Evolutionary conservation across 2,888 invertebrate species (phyloP), one percentile per base, ranked within the genome.

Genomic region (Tanytarsus gracilentus): DNA sequence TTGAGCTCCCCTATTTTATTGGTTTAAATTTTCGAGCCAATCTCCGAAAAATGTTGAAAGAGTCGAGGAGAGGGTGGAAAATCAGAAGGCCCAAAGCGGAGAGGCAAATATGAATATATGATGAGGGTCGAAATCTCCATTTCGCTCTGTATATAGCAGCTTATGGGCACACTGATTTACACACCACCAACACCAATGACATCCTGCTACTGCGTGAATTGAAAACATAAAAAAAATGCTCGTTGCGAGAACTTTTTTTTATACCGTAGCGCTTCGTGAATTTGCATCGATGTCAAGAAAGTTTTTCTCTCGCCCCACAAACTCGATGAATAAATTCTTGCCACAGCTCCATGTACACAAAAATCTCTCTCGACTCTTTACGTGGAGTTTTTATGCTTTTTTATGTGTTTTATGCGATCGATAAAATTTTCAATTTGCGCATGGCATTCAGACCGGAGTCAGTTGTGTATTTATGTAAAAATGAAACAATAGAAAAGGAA

Each of bases 381-480:
- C 30, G 30, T 48, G 58, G 44, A 23, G 48, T 29, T 25, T 58
- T 58, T 51, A 25, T 58, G 48, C 40, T 40, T 40, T 58, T 51
- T 58, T 48, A 58, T 58, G 58, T 58, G 58, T 48, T 44, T 58
- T 58, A 48, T 58, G 39, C 58, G 58, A 58, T 58, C 58, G 58
- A 58, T 58, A 58, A 58, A 58, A 48, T 58, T 58, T 58, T 58
- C 58, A 58, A 58, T 58, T 58, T 58, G 58, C 58, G 58, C 58
- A 58, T 58, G 58, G 58, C 58, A 58, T 58, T 58, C 48, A 44
- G 48, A 44, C 23, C 23, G 21, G 23, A 18, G 18, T 18, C 40
- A 58, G 58, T n/a, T 58, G 58, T 48, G 58, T 40, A 30, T 53
- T 48, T 48, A 58, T 58, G 58, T 58, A 48, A 58, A 58, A 58